phyloP scores from a whole-genome alignment of 2,113 vertebrate species.

The Hepsetus odoe region DNA sequence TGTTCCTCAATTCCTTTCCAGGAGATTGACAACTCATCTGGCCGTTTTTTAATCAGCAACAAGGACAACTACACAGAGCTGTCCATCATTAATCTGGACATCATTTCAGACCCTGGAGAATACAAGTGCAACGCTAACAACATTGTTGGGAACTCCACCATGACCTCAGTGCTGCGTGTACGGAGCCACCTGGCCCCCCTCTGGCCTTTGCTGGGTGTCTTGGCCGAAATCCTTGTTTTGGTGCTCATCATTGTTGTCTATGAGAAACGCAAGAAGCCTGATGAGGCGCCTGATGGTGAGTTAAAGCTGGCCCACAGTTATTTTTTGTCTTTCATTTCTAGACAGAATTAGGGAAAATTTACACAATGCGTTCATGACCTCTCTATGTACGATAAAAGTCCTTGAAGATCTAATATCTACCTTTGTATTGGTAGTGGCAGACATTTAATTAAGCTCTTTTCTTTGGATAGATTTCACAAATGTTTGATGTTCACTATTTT shows the following conservation, averaged over 20 bases:
- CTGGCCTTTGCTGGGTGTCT: conserved; percentile 95
- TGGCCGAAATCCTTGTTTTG: conserved; percentile 94
- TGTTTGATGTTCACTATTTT: neutral
- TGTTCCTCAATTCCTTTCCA: conserved; percentile 52
- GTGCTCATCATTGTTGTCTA: conserved; percentile 96
- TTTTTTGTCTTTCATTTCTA: neutral
- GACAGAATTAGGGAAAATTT: too few relatives aligned
- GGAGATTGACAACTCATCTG: conserved; percentile 86
- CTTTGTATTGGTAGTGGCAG: neutral
- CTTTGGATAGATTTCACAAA: neutral
- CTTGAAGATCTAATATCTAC: neutral
- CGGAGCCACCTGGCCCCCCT: conserved; percentile 93
- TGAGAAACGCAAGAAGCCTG: conserved; percentile 98
- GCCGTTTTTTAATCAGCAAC: conserved; percentile 87
- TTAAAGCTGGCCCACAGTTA: conserved; percentile 30
- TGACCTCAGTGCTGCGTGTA: conserved; percentile 87
- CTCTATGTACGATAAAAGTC: neutral
- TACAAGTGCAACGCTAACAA: conserved; percentile 95
- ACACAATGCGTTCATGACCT: too few relatives aligned
- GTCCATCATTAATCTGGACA: conserved; percentile 86
- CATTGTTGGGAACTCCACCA: conserved; percentile 72
- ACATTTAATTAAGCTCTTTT: neutral
- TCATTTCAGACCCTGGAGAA: conserved; percentile 86
- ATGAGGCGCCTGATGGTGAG: conserved; percentile 96
- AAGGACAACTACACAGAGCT: conserved; percentile 94